These are phyloP conservation scores for Bradypus variegatus DNA, from an alignment of 2,797 vertebrate species.

Conservation along the genomic window DNA sequence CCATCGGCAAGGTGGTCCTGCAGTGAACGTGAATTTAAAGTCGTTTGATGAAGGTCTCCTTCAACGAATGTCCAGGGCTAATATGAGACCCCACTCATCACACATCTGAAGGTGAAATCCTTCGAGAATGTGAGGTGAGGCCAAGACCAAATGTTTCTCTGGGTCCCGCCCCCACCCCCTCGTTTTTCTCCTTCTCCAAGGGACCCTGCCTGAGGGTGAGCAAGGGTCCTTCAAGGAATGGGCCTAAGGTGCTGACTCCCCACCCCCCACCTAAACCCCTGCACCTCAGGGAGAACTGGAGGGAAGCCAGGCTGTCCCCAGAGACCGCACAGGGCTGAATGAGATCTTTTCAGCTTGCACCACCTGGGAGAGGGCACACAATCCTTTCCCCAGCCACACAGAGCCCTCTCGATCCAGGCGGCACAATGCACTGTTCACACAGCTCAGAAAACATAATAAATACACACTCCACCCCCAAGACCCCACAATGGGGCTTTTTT, in stretches of 20 bases:
- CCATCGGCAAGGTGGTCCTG: background rate
- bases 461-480: slow-evolving; percentile 56
- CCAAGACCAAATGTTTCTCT: no score
- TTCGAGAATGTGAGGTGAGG: background rate
- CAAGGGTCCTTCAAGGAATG: background rate
- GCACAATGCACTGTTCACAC: slow-evolving; percentile 72
- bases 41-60: background rate
- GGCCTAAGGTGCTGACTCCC: background rate
- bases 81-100: background rate
- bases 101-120: background rate
- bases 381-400: slow-evolving; percentile 63
- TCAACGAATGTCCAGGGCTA: background rate
- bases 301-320: slow-evolving; percentile 26
- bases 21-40: background rate
- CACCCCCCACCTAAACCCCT: background rate
- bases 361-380: slow-evolving; percentile 63
- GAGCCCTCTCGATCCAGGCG: slow-evolving; percentile 63
- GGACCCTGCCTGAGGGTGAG: background rate
- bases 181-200: background rate
- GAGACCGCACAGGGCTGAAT: slow-evolving; percentile 66
- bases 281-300: background rate
- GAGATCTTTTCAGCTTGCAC: slow-evolving; percentile 67
- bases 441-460: slow-evolving; percentile 73
- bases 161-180: background rate
- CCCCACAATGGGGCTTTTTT: slow-evolving; percentile 71